Evolutionary conservation across 1,140 invertebrate species (phyloP), one percentile per base, ranked within the genome.

Genomic region (Papilio helenus): DNA sequence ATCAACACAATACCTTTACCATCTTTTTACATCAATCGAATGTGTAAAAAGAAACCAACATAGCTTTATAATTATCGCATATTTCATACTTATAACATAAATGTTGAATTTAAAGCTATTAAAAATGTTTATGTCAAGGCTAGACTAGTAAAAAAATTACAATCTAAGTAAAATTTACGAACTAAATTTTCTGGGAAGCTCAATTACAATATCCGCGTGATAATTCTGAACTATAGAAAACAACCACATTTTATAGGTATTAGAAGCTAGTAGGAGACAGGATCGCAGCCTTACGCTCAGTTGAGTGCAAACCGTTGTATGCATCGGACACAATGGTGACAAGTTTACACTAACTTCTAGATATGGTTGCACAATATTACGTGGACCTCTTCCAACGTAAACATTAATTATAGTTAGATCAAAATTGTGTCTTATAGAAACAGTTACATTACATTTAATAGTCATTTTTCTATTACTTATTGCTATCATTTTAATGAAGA

Each of bases 231-330:
- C 12, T 29, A 29, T n/a, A 46, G 46, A 14, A 49, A 49, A 16
- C 1, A 51, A 18, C 72, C 14, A 8, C 20, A 16, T 49, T 7
- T 42, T 74, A 46, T 46, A 76, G 73, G 20, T 76, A 26, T 23
- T 23, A 29, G 4, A 20, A 73, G 42, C 7, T 73, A 73, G 39
- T 29, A 12, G 20, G 65, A 81, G 79, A 81, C 58, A 65, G 79
- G 85, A 82, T 82, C 84, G 79, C 76, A 71, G 80, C 26, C 44
- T 46, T 82, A 84, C 81, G 84, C 82, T 83, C 78, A 79, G 80
- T 74, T 87, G 84, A 88, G 85, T 88, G 86, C 85, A 84, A 88
- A 88, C 65, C 83, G 82, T 79, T 88, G 86, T 88, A 82, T 65
- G 79, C 34, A 12, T 68, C 44, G 81, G 83, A 81, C 79, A 84